Percentiles rank a stretch among this genome's conserved stretches.
Evolutionary conservation across 2,113 vertebrate species (phyloP).

Genomic region (Burhinus bistriatus): DNA sequence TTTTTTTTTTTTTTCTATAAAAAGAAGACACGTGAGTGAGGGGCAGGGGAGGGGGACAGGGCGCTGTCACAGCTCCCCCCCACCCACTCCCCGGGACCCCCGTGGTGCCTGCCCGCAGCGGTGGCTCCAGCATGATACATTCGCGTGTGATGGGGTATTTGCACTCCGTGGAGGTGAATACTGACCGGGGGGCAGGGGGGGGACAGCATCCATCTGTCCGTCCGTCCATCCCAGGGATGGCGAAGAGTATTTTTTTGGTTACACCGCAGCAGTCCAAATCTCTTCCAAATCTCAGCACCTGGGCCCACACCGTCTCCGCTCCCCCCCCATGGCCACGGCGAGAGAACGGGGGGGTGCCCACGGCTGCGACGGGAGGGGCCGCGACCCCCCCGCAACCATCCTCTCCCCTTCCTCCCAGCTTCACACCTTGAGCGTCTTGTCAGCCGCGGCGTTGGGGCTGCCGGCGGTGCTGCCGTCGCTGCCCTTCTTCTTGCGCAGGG

Average conservation of each 20-base stretch:
- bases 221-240: not conserved
- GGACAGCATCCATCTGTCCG: not conserved
- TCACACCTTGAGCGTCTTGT: slow-evolving; percentile 65
- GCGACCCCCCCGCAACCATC: not conserved
- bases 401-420: not conserved
- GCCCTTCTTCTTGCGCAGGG: slow-evolving; percentile 84
- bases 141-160: slow-evolving; percentile 10
- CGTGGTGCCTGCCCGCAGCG: not conserved
- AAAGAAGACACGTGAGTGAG: not conserved
- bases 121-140: slow-evolving; percentile 67
- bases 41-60: not conserved
- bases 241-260: slow-evolving; percentile 3
- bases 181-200: not conserved
- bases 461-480: not conserved
- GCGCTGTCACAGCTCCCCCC: not conserved
- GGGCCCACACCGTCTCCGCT: not conserved
- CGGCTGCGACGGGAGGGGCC: not conserved
- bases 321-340: rapidly evolving
- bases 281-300: not conserved
- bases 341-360: not conserved
- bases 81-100: too few species aligned
- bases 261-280: not conserved
- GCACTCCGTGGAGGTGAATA: not conserved
- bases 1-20: not conserved
- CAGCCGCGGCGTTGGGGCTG: not conserved